Base-by-base conservation (phyloP, 2,888 invertebrate species). In the Saturnia japonica region DNA sequence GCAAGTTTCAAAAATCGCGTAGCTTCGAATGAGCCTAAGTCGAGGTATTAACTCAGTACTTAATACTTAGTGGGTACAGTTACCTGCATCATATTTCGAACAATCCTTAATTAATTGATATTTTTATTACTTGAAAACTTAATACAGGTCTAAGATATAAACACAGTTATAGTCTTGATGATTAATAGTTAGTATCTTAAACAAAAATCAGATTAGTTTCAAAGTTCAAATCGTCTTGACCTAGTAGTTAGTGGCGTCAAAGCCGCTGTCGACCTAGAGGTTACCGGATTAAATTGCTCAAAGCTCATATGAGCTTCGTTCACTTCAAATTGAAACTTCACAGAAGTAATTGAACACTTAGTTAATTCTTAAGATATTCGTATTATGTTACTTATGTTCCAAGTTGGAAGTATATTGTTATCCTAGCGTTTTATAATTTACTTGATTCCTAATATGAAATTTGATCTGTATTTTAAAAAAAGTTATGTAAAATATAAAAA, bases 161-260 rank as follows among this genome's bases (percentile, higher is more conserved):
- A 57, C 22, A 11, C 16, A 28, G 22, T 11, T 7, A 3, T 14
- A 60, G n/a, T 34, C 34, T 34, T 4, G 6, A 34, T 11, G 1
- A 14, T 60, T 60, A 60, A 60, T 12, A 16, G 11, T 28, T 60
- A 9, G 28, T 28, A 60, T 60, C 14, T 60, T 14, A 60, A 28
- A 3, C 12, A 11, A 28, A 57, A 28, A 60, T 11, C 25, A 14
- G 25, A 28, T 19, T 54, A 42, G 67, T 54, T 64, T 51, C n/a
- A 45, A 64, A 40, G 19, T 8, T n/a, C 12, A 57, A 72, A 42
- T 68, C 70, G 54, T 74, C 70, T 72, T 75, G 73, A 75, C 74
- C 76, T 71, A 47, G 25, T 72, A 68, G 47, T 71, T 68, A 34
- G 70, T 67, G 22, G 68, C 45, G 60, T 60, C 60, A 57, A 45